Base-by-base conservation (phyloP, 1,140 invertebrate genomes). In the Drosophila nigrodunni region DNA sequence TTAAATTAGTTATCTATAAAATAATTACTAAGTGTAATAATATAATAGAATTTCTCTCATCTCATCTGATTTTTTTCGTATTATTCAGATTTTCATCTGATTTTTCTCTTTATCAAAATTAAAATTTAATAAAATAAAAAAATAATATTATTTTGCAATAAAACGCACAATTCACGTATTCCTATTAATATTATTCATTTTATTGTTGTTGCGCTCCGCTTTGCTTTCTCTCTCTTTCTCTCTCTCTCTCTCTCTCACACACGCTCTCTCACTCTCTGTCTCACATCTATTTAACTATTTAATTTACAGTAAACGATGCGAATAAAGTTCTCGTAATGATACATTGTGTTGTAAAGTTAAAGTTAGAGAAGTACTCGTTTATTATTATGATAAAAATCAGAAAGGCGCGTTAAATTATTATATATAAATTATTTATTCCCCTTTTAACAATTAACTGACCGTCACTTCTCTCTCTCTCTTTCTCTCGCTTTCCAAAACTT, bases 1-100 rank as follows among this genome's bases (percentile, higher is more conserved):
- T 88, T 89, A 89, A 88, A 88, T 88, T 88, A 88, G 85, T 88
- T 89, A 80, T 80, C 77, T 83, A 88, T 75, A 73, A 88, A 89
- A 87, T 87, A 87, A 80, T 87, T 79, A 77, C 82, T 77, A 79
- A 77, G 58, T 70, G 39, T 69, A 68, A 87, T 82, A 80, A 77
- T 74, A 65, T 77, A 82, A 79, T 82, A 79, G 44, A 85, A 85
- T 72, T 81, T 73, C 78, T 39, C 79, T 55, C 35, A 43, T 43
- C 41, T 18, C 6, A 18, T 18, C 13, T 47, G 18, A 18, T 47
- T 47, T 7, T 47, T 18, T 18, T 47, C 18, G 6, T 21, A 62
- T 72, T 75, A 71, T 85, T 78, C 37, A 30, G 25, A 30, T 30
- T 30, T 30, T 3, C 25, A 30, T 5, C 25, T 30, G 25, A 30